These are phyloP conservation scores for Nyleta sp. DNA, from an alignment of 2,888 invertebrate genomes.

Conservation along the genomic window DNA sequence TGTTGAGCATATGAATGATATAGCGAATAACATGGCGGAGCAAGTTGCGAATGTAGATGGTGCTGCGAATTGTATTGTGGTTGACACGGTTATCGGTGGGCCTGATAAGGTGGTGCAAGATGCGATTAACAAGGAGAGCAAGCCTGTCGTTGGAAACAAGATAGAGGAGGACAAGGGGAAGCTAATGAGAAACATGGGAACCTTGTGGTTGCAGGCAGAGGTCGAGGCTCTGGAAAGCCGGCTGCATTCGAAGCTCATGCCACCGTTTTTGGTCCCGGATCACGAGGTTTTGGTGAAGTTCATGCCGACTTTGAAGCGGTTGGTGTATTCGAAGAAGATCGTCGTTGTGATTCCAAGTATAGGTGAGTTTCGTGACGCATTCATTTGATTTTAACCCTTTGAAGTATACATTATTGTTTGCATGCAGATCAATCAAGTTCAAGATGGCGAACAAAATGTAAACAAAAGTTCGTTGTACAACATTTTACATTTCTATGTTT, in stretches of 20 bases:
- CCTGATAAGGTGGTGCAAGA: background rate
- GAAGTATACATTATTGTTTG: too few species aligned
- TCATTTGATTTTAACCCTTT: too few species aligned
- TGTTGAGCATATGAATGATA: slow-evolving; percentile 51
- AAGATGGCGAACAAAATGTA: too few species aligned
- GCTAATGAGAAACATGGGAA: slow-evolving; percentile 93
- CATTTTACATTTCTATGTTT: too few species aligned
- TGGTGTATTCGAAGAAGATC: slow-evolving; percentile 92
- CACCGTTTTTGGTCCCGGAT: slow-evolving; percentile 95
- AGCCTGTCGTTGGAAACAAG: background rate
- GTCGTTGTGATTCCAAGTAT: slow-evolving; percentile 94
- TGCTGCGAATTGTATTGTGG: slow-evolving; percentile 24
- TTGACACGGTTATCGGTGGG: background rate
- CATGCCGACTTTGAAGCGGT: slow-evolving; percentile 90
- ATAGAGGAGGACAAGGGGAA: slow-evolving; percentile 82
- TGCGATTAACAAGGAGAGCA: slow-evolving; percentile 1
- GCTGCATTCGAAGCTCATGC: slow-evolving; percentile 85
- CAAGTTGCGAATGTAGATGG: slow-evolving; percentile 35
- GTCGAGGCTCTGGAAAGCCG: slow-evolving; percentile 93
- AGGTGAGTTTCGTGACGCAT: too few species aligned
- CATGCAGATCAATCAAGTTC: too few species aligned
- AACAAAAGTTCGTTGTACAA: too few species aligned
- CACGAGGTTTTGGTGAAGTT: slow-evolving; percentile 91
- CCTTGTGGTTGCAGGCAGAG: slow-evolving; percentile 94
- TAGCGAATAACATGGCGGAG: slow-evolving; percentile 49